phyloP scores from a whole-genome alignment of 2,888 invertebrate species.

The Boloria selene region DNA sequence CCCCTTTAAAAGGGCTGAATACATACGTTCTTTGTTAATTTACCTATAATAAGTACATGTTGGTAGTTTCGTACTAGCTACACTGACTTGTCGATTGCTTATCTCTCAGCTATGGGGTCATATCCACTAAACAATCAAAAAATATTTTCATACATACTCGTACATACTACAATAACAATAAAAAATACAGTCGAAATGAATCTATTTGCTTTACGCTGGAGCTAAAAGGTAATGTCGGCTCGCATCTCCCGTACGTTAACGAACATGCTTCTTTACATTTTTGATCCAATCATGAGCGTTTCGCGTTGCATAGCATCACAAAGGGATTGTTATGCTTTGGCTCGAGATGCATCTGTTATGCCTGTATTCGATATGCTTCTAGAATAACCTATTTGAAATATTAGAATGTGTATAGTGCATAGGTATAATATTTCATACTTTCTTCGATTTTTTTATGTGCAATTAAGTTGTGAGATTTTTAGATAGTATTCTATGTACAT shows the following conservation, averaged over 20 bases:
- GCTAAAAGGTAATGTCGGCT: slow-evolving; percentile 18
- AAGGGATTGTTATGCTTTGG: slow-evolving; percentile 25
- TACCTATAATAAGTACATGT: too few relatives aligned
- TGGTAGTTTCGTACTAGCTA: too few relatives aligned
- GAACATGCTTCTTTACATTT: slow-evolving; percentile 30
- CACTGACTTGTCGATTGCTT: too few relatives aligned
- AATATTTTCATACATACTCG: neutral
- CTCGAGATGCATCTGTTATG: slow-evolving; percentile 16
- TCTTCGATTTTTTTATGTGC: too few relatives aligned
- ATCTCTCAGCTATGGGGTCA: too few relatives aligned
- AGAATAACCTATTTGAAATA: neutral
- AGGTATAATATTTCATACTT: too few relatives aligned
- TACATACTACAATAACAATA: neutral
- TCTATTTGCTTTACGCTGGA: slow-evolving; percentile 11
- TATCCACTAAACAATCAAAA: too few relatives aligned
- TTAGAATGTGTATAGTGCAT: neutral
- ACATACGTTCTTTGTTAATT: too few relatives aligned
- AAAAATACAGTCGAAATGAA: slow-evolving; percentile 4
- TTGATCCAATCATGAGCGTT: slow-evolving; percentile 28
- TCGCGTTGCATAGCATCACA: slow-evolving; percentile 22
- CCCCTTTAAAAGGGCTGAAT: too few relatives aligned
- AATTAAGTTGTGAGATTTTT: too few relatives aligned
- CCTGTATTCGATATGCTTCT: slow-evolving; percentile 12
- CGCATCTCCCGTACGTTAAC: slow-evolving; percentile 23
- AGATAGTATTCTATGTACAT: too few relatives aligned